Base-by-base conservation (phyloP, 1,140 invertebrate genomes). In the Grapholita molesta region DNA sequence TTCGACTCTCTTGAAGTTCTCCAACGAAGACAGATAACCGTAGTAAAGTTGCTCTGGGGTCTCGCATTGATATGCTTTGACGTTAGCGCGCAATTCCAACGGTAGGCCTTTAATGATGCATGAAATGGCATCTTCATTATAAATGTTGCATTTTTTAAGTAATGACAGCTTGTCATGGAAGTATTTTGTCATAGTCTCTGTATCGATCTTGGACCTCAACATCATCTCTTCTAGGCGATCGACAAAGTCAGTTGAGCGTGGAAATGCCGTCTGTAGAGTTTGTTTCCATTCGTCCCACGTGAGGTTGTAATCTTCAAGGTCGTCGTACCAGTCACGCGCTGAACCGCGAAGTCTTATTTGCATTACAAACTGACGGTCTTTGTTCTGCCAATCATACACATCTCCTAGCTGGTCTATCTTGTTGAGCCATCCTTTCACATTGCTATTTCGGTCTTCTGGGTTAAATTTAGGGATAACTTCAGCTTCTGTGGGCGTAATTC, bases 221-320 rank as follows among this genome's bases (percentile, higher is more conserved):
- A 71, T 3, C 42, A 78, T 55, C n/a, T 73, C 68, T 38, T 64
- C 33, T 11, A 73, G 5, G 7, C 42, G 21, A 35, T 72, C 67
- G 1, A 53, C 71, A 28, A 55, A 72, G 28, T 72, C 71, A 0
- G 70, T 72, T 1, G 71, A 73, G 8, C 76, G 68, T 7, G 80
- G 78, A 67, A 83, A 79, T 0, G 77, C 82, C 9, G 8, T 69
- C 30, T 8, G n/a, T 18, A 83, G 25, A 0, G 30, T n/a, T 0
- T 70, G 11, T 53, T 85, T 83, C 79, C 83, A 83, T 21, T 42
- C 52, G 0, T 53, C 42, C 81, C 80, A 83, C 0, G 68, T 18
- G n/a, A 66, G 24, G 8, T 70, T 23, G 18, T 77, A 74, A 18
- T 69, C 57, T 4, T 70, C 55, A 11, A 69, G 24, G 8, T 71